phyloP scores from a whole-genome alignment of 1,140 invertebrate genomes.

The Heliconius hewitsoni region DNA sequence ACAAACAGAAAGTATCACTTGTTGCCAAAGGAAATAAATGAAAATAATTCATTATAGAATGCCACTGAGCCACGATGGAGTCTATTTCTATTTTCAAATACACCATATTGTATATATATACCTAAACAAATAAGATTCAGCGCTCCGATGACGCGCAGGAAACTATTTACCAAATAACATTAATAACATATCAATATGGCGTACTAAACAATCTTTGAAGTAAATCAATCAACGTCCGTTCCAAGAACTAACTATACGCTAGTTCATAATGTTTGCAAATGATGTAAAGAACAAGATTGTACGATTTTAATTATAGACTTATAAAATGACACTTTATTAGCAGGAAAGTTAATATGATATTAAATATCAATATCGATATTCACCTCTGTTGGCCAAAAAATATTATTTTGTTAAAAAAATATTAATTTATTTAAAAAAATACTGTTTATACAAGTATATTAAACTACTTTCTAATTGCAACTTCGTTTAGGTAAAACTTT shows the following conservation, averaged over 20 bases:
- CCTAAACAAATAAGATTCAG: background rate
- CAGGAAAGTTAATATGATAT: too few species aligned
- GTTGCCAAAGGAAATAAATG: too few species aligned
- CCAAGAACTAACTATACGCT: background rate
- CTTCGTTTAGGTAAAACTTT: too few species aligned
- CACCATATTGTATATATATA: background rate
- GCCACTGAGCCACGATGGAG: background rate
- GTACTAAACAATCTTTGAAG: background rate
- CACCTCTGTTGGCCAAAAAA: too few species aligned
- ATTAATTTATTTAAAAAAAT: too few species aligned
- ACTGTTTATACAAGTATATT: too few species aligned
- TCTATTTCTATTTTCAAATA: too few species aligned
- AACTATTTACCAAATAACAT: background rate
- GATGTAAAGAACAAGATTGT: background rate
- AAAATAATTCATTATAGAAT: background rate
- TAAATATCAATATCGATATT: too few species aligned
- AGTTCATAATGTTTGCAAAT: background rate
- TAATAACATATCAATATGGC: background rate
- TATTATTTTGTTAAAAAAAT: too few species aligned
- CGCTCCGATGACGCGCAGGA: background rate
- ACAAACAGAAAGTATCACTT: too few species aligned
- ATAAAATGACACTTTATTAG: too few species aligned
- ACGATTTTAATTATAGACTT: background rate
- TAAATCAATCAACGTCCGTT: constrained; percentile 8
- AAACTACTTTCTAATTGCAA: too few species aligned